Evolutionary conservation across 1,140 invertebrate genomes (phyloP), one percentile per base, ranked within the genome.

Genomic region (Parapsyche elsis): DNA sequence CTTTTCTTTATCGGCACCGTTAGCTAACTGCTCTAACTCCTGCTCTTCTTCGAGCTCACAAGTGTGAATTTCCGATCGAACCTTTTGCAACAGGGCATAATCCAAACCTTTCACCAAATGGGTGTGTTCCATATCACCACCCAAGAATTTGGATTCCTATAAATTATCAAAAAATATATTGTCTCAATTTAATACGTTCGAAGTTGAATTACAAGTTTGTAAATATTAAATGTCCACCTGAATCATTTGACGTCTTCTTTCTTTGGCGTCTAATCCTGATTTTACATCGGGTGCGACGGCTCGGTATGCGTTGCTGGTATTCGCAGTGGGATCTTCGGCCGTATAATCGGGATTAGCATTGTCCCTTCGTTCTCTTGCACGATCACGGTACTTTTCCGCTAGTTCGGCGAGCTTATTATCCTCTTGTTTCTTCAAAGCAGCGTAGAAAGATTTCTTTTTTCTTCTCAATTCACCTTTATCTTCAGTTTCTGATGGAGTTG

Each of bases 101-200:
- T 99, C 99, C 9, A 99, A 91, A 88, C 99, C 99, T 90, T 99
- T 99, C 74, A 99, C 98, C 90, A 99, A 98, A 90, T 99, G 99
- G 88, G 99, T 99, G 85, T 99, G 98, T 84, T 99, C 98, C 95
- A 99, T 99, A 88, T 99, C 99, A 93, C 99, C 99, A 86, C 99
- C 99, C 89, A 99, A 95, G 89, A 98, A 99, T 90, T 99, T 99
- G 0, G 98, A 99, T 88, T 99, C 98, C 88, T 89, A 84, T 26
- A 87, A 87, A 61, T 46, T 45, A 53, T 73, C 9, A 2, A 19
- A 53, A 26, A 67, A 26, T 46, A 73, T 5, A 49, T n/a, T n/a
- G n/a, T n/a, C 5, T 9, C 45, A 46, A 46, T 46, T 46, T 9
- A 46, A 46, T 46, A 46, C 45, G 45, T 46, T 9, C 45, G 45